Percentiles rank a stretch among this genome's conserved stretches.
These are phyloP conservation scores for Pyrrhosoma nymphula DNA, from an alignment of 2,888 invertebrate species.

Conservation along the genomic window DNA sequence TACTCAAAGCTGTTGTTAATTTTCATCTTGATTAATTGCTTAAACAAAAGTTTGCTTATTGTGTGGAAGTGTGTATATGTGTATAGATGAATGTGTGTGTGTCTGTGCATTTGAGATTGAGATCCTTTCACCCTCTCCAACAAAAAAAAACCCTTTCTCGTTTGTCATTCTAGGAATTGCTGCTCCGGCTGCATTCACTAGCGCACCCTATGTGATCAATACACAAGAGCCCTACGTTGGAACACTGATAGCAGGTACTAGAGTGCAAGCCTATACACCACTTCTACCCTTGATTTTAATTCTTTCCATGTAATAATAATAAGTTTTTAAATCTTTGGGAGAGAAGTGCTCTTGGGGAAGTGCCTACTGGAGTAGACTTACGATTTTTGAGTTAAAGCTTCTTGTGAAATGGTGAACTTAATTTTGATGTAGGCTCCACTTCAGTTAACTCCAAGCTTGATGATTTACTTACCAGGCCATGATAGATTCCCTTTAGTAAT, in stretches of 20 bases:
- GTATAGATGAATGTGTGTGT: slow-evolving; percentile 17
- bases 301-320: slow-evolving; percentile 54
- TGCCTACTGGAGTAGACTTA: neutral
- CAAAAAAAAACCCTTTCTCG: slow-evolving; percentile 47
- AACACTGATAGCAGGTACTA: slow-evolving; percentile 85
- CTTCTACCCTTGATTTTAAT: slow-evolving; percentile 15
- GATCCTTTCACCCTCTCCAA: slow-evolving; percentile 35
- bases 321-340: neutral
- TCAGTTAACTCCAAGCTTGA: neutral
- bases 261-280: slow-evolving; percentile 34
- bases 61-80: slow-evolving; percentile 39
- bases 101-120: neutral
- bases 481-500: no score
- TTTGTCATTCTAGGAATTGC: slow-evolving; percentile 75
- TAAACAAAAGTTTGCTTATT: slow-evolving; percentile 35
- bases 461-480: neutral
- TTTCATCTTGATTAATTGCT: neutral
- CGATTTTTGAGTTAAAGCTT: neutral
- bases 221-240: slow-evolving; percentile 92
- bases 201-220: slow-evolving; percentile 93
- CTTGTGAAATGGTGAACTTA: neutral
- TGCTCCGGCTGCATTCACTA: slow-evolving; percentile 76
- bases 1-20: neutral
- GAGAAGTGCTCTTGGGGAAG: neutral
- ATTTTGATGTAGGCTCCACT: neutral